phyloP scores from a whole-genome alignment of 2,888 invertebrate species.

The Operophtera brumata region DNA sequence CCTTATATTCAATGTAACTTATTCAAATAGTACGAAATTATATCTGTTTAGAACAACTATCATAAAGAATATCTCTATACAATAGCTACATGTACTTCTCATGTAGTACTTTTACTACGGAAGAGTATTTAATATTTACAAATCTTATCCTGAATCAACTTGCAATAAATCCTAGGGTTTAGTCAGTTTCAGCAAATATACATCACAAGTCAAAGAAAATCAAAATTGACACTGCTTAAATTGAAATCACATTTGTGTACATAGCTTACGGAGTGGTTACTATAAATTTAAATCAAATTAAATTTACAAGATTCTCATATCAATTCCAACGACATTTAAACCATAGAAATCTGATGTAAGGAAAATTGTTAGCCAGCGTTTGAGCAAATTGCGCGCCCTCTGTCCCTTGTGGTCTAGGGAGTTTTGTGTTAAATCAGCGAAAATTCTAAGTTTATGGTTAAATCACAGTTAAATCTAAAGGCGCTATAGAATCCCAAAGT shows the following conservation, averaged over 20 bases:
- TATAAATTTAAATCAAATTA: not conserved
- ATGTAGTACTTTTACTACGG: conserved; percentile 41
- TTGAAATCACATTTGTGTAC: conserved; percentile 63
- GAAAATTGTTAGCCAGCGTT: too few relatives aligned
- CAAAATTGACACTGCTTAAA: conserved; percentile 46
- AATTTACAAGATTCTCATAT: not conserved
- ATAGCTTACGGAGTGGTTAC: conserved; percentile 44
- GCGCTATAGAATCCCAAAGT: too few relatives aligned
- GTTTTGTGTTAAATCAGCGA: too few relatives aligned
- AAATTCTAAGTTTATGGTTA: too few relatives aligned
- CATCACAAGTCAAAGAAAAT: conserved; percentile 41
- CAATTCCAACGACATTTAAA: conserved; percentile 2
- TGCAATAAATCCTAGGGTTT: conserved; percentile 22
- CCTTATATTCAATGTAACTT: conserved; percentile 63
- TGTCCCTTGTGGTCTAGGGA: too few relatives aligned
- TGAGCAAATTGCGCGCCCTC: too few relatives aligned
- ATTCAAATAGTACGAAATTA: conserved; percentile 55
- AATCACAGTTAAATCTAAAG: too few relatives aligned
- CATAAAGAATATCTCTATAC: conserved; percentile 56
- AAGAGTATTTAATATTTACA: conserved; percentile 43
- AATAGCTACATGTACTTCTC: conserved; percentile 56
- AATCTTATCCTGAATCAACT: conserved; percentile 23
- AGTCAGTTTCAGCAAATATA: not conserved
- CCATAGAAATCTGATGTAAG: too few relatives aligned
- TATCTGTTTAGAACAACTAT: conserved; percentile 60